Evolutionary conservation across 2,888 invertebrate genomes (phyloP), one percentile per base, ranked within the genome.

Genomic region (Ophioninae sp.): DNA sequence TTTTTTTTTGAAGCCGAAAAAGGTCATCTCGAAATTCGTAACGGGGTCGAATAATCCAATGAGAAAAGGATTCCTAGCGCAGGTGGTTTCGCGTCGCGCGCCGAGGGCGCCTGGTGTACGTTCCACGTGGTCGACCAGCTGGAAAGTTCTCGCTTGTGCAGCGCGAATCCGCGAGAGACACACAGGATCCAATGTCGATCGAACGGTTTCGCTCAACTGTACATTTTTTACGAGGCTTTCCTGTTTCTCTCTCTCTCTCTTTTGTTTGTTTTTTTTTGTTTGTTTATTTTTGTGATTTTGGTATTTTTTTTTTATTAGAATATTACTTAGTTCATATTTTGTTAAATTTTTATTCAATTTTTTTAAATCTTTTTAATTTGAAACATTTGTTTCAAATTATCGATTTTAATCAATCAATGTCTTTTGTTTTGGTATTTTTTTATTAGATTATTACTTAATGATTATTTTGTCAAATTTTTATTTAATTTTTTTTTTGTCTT

Each of bases 101-200:
- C 17, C 13, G 51, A 51, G 51, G 13, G 51, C 51, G 51, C 6
- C 17, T 17, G 17, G 44, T 56, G 78, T 78, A 79, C 65, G 77
- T 81, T 83, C 73, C 83, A 56, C 81, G 71, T 67, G 78, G 78
- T 39, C 75, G 75, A 56, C 71, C 81, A 81, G 75, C 75, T 81
- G 81, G 78, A 84, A 81, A 74, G 61, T 72, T 79, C 65, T 84
- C 75, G 78, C 64, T 78, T 78, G 77, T 67, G 65, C 71, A 65
- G 65, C 23, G 30, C 23, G 30, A 56, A 63, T 73, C 63, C 63
- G 37, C n/a, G 69, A 71, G 76, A 51, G 20, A 75, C 61, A 41
- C 39, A 6, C 63, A n/a, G 77, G 64, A 65, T 44, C 9, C 51
- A 77, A 63, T 56, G 61, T 56, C 56, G 61, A 74, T 51, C 68